These are phyloP conservation scores for Junonia oenone DNA, from an alignment of 2,888 invertebrate genomes.

Conservation along the genomic window DNA sequence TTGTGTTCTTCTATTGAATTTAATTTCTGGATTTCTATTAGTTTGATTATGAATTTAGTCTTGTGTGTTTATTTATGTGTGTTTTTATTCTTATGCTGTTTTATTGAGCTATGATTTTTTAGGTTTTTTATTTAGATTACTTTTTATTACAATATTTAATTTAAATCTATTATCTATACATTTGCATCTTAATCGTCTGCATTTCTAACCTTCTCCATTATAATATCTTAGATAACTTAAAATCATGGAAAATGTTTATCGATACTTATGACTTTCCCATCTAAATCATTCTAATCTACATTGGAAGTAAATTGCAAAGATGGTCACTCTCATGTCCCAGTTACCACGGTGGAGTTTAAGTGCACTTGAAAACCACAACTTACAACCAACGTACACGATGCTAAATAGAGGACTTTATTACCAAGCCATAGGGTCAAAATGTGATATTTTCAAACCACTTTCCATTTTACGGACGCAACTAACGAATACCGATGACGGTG, in stretches of 20 bases:
- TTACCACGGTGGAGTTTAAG: conserved; percentile 27
- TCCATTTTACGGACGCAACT: conserved; percentile 23
- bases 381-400: conserved; percentile 1
- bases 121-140: too few relatives aligned
- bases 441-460: conserved; percentile 10
- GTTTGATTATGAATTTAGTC: conserved; percentile 12
- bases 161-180: background rate
- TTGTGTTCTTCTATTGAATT: conserved; percentile 40
- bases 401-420: conserved; percentile 9
- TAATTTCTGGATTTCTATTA: conserved; percentile 24
- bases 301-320: conserved; percentile 24
- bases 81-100: too few relatives aligned
- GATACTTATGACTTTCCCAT: conserved; percentile 20
- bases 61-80: background rate
- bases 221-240: background rate
- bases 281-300: conserved; percentile 26
- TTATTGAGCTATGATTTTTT: too few relatives aligned
- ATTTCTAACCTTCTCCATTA: background rate
- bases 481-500: conserved; percentile 26
- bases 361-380: conserved; percentile 14
- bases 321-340: conserved; percentile 29
- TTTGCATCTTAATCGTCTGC: too few relatives aligned
- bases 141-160: too few relatives aligned
- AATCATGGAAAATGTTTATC: conserved; percentile 14
- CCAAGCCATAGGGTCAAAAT: conserved; percentile 13